phyloP scores from a whole-genome alignment of 2,797 vertebrate genomes.

The Amazona ochrocephala region DNA sequence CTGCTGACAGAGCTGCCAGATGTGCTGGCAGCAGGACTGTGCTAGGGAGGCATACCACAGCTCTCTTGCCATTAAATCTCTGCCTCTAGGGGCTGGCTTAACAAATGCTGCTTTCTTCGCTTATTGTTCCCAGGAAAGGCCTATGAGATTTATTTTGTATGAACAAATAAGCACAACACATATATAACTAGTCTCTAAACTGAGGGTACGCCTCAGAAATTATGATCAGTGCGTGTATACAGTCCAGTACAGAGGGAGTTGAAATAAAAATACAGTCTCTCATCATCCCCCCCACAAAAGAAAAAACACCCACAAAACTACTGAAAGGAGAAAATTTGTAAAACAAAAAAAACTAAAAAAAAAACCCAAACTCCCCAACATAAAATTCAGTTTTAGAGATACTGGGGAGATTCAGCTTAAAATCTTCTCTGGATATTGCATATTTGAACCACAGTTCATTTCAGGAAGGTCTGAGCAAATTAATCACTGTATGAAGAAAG shows the following conservation, averaged over 20 bases:
- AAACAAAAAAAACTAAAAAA: not conserved
- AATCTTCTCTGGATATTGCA: not conserved
- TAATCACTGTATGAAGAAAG: not conserved
- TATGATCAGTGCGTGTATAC: not conserved
- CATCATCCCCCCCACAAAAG: not conserved
- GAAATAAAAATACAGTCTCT: not conserved
- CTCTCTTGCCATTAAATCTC: not conserved
- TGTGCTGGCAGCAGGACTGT: not conserved
- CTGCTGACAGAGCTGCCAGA: not conserved
- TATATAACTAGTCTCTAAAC: not conserved
- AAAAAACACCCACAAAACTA: not conserved
- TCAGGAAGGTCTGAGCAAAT: not conserved
- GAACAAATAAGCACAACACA: not conserved
- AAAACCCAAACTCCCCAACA: not conserved
- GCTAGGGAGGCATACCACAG: not conserved
- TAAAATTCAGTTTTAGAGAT: not conserved
- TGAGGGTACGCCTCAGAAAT: not conserved
- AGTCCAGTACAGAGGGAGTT: not conserved
- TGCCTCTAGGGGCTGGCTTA: not conserved
- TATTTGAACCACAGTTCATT: not conserved
- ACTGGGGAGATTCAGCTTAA: not conserved
- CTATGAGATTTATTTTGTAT: not conserved
- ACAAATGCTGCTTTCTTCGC: not conserved
- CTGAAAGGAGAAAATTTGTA: not conserved
- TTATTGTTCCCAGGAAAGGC: not conserved